phyloP scores from a whole-genome alignment of 2,888 invertebrate genomes.

The Rugalucina vietnamica region DNA sequence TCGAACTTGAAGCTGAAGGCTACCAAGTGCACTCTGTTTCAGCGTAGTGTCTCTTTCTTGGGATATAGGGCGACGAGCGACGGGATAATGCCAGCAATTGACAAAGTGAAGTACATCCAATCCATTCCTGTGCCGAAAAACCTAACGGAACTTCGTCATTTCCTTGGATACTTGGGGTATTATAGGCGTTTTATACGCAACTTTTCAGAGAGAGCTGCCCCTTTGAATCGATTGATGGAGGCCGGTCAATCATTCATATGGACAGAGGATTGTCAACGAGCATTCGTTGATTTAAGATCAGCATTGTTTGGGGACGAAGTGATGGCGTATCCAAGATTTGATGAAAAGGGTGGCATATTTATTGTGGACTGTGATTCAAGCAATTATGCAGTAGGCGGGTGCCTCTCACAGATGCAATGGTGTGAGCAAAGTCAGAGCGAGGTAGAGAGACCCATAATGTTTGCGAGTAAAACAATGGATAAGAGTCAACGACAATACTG shows the following conservation, averaged over 20 bases:
- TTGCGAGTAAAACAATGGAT: constrained; percentile 48
- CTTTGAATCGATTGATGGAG: constrained; percentile 34
- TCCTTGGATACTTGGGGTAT: constrained; percentile 43
- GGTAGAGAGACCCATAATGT: constrained; percentile 43
- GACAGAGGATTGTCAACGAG: constrained; percentile 37
- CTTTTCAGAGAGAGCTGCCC: constrained; percentile 29
- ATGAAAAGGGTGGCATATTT: constrained; percentile 23
- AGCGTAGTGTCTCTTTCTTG: constrained; percentile 40
- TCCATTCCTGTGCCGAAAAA: constrained; percentile 33
- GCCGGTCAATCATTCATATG: constrained; percentile 43
- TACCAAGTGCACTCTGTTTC: constrained; percentile 43
- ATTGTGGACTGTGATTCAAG: constrained; percentile 51
- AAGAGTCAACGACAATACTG: constrained; percentile 48
- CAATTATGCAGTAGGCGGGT: constrained; percentile 39
- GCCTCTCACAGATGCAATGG: constrained; percentile 50
- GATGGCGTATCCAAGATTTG: constrained; percentile 28
- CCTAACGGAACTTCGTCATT: constrained; percentile 7
- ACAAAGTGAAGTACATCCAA: constrained; percentile 29
- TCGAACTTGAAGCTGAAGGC: constrained; percentile 54
- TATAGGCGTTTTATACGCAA: constrained; percentile 46
- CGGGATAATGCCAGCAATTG: constrained; percentile 38
- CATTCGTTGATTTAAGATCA: constrained; percentile 46
- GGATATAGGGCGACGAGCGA: constrained; percentile 41
- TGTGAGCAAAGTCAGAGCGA: constrained; percentile 26
- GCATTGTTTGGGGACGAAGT: constrained; percentile 40